These are phyloP conservation scores for Platerodrilus igneus DNA, from an alignment of 2,888 invertebrate genomes.

Conservation along the genomic window DNA sequence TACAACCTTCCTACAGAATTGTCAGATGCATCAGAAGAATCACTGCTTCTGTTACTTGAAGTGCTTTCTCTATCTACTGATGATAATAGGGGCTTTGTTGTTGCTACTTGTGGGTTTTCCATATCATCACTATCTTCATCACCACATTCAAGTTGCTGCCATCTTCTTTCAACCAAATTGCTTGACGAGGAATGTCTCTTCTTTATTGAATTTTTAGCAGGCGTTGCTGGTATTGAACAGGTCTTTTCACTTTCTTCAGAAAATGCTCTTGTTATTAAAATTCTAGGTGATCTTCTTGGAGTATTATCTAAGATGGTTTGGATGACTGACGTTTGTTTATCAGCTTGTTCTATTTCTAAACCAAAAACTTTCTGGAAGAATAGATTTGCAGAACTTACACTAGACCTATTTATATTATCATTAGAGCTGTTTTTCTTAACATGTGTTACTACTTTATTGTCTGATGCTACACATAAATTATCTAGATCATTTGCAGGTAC, in stretches of 20 bases:
- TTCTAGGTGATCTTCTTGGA: slow-evolving; percentile 56
- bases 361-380: slow-evolving; percentile 59
- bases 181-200: slow-evolving; percentile 46
- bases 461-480: slow-evolving; percentile 40
- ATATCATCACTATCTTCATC: slow-evolving; percentile 39
- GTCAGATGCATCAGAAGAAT: slow-evolving; percentile 48
- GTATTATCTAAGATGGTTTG: slow-evolving; percentile 38
- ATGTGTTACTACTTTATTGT: slow-evolving; percentile 38
- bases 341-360: slow-evolving; percentile 43
- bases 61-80: slow-evolving; percentile 29
- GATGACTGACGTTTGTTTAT: slow-evolving; percentile 31
- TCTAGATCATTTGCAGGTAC: slow-evolving; percentile 53
- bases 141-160: slow-evolving; percentile 40
- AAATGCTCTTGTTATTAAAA: slow-evolving; percentile 68
- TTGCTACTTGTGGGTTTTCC: slow-evolving; percentile 31
- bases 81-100: slow-evolving; percentile 37
- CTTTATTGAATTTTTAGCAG: slow-evolving; percentile 39
- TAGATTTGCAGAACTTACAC: slow-evolving; percentile 54
- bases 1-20: slow-evolving; percentile 44
- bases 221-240: slow-evolving; percentile 48
- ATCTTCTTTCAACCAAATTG: slow-evolving; percentile 46
- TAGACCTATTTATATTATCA: slow-evolving; percentile 35
- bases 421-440: slow-evolving; percentile 40
- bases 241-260: slow-evolving; percentile 65
- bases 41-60: slow-evolving; percentile 43